These are phyloP conservation scores for Palythoa caribaeorum DNA, from an alignment of 92 coral and sea anemone species.

Conservation along the genomic window DNA sequence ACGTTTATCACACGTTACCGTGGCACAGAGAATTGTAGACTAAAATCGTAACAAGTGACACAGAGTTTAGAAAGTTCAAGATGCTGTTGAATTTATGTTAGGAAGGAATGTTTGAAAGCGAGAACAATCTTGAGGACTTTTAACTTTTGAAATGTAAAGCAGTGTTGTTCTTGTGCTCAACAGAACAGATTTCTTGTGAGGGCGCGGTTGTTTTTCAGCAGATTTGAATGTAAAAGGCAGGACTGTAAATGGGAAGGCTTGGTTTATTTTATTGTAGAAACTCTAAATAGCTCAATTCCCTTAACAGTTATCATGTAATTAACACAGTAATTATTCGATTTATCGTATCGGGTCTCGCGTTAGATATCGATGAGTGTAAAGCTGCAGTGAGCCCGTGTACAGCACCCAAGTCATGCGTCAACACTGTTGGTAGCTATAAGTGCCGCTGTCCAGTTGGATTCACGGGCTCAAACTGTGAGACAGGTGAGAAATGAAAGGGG, in stretches of 20 bases:
- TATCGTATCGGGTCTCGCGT: neutral
- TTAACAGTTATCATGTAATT: neutral
- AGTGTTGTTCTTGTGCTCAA: too few species aligned
- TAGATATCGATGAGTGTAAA: conserved; percentile 41
- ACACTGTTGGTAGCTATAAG: conserved; percentile 23
- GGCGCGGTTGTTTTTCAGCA: too few species aligned
- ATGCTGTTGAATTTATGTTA: too few species aligned
- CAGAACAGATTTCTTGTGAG: too few species aligned
- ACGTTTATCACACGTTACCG: too few species aligned
- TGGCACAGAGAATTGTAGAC: too few species aligned
- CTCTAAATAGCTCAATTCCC: neutral
- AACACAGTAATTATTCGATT: neutral
- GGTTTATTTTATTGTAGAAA: neutral
- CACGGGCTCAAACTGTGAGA: conserved; percentile 27
- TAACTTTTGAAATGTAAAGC: too few species aligned
- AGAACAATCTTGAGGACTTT: too few species aligned
- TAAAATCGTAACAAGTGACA: too few species aligned
- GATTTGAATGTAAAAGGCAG: too few species aligned
- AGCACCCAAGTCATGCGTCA: neutral
- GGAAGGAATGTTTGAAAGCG: too few species aligned
- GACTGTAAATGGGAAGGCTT: neutral
- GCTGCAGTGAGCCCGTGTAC: conserved; percentile 1
- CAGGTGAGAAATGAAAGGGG: neutral
- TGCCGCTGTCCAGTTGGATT: conserved; percentile 24
- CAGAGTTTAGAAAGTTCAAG: too few species aligned